A percentile compares a stretch with the other conserved stretches of the same genome.
These are phyloP conservation scores for Murina feae DNA, from an alignment of 2,113 vertebrate genomes.

Conservation along the genomic window DNA sequence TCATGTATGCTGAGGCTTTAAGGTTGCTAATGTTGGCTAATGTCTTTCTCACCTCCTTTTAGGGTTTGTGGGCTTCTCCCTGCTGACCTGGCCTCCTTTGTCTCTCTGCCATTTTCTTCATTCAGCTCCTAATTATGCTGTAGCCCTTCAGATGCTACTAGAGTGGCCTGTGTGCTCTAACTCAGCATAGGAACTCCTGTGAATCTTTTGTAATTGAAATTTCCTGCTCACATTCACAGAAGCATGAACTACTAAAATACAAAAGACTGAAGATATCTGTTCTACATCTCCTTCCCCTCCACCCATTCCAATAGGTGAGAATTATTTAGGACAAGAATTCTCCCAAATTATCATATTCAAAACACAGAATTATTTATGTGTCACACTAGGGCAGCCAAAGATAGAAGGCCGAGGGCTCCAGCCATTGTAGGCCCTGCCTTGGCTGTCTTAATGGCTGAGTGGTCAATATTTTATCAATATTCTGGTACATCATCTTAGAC, in stretches of 20 bases:
- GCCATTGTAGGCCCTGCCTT: neutral
- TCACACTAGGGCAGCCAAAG: neutral
- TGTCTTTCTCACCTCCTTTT: neutral
- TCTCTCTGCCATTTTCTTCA: neutral
- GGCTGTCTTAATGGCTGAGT: neutral
- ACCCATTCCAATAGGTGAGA: neutral
- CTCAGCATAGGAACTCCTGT: neutral
- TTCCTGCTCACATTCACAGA: neutral
- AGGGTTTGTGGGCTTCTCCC: neutral
- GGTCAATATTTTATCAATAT: neutral
- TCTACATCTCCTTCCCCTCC: neutral
- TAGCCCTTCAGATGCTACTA: neutral
- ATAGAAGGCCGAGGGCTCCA: neutral
- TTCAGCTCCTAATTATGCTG: neutral
- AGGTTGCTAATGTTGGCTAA: neutral
- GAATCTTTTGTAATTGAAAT: neutral
- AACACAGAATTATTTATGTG: neutral
- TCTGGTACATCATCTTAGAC: neutral
- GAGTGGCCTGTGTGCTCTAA: neutral
- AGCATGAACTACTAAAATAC: neutral
- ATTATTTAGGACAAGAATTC: neutral
- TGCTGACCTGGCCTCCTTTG: neutral
- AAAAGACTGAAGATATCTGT: neutral
- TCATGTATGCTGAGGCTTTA: neutral
- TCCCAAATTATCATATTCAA: neutral